phyloP scores from a whole-genome alignment of 1,140 invertebrate species.

The Cyrtorhinus lividipennis region DNA sequence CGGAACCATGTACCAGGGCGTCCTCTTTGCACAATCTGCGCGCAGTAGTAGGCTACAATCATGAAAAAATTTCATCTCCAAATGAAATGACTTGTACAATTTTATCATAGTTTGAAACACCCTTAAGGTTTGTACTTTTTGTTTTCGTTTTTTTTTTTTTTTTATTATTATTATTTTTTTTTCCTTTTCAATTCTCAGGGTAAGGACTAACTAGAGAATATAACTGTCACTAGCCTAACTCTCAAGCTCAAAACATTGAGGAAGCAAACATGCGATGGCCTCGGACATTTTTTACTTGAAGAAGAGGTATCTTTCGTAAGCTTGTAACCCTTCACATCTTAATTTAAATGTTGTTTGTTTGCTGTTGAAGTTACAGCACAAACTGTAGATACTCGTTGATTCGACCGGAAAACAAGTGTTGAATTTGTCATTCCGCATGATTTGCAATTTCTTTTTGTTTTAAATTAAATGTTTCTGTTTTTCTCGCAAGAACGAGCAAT shows the following conservation, averaged over 20 bases:
- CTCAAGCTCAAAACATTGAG: not conserved
- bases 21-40: constrained; percentile 55
- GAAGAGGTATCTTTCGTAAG: too few relatives aligned
- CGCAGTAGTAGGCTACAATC: constrained; percentile 19
- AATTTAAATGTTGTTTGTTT: too few relatives aligned
- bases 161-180: too few relatives aligned
- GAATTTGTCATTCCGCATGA: too few relatives aligned
- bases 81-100: not conserved
- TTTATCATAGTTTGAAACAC: not conserved
- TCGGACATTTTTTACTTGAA: too few relatives aligned
- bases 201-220: not conserved
- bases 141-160: not conserved
- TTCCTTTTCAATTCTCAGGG: not conserved
- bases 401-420: too few relatives aligned
- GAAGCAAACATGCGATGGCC: too few relatives aligned
- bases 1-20: constrained; percentile 77
- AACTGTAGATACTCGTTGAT: too few relatives aligned
- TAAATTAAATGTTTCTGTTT: too few relatives aligned
- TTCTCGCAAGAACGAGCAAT: too few relatives aligned
- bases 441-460: too few relatives aligned
- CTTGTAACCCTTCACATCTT: too few relatives aligned
- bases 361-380: not conserved
- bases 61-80: constrained; percentile 12
- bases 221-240: not conserved
- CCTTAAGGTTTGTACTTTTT: not conserved